These are phyloP conservation scores for Xylota segnis DNA, from an alignment of 2,888 invertebrate species.

Conservation along the genomic window DNA sequence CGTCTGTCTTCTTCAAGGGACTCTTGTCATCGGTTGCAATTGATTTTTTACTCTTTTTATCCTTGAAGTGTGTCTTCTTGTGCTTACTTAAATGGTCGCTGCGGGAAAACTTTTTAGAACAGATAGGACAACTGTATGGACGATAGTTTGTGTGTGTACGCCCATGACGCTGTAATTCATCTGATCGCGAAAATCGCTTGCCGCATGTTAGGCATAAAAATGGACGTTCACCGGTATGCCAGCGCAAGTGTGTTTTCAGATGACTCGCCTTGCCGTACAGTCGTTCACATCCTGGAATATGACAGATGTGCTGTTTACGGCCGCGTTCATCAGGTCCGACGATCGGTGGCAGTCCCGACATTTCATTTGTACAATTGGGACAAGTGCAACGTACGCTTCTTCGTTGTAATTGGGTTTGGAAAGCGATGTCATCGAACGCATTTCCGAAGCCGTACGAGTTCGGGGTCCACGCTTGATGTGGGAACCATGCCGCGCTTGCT, in stretches of 20 bases:
- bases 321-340: conserved; percentile 90
- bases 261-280: conserved; percentile 98
- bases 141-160: conserved; percentile 96
- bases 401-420: conserved; percentile 87
- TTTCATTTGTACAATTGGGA: conserved; percentile 93
- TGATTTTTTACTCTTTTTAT: conserved; percentile 83
- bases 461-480: conserved; percentile 83
- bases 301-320: conserved; percentile 93
- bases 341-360: conserved; percentile 90
- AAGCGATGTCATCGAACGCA: conserved; percentile 83
- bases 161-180: conserved; percentile 94
- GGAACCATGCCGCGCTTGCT: conserved; percentile 82
- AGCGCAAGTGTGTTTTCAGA: conserved; percentile 95
- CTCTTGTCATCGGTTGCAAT: conserved; percentile 81
- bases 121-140: conserved; percentile 93
- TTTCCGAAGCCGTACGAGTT: conserved; percentile 82
- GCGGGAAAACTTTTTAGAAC: conserved; percentile 95
- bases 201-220: conserved; percentile 95
- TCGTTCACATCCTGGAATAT: conserved; percentile 93
- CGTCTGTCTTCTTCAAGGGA: conserved; percentile 72
- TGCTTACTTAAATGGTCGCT: conserved; percentile 98
- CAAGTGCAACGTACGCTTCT: conserved; percentile 91
- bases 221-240: conserved; percentile 97
- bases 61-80: conserved; percentile 91
- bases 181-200: conserved; percentile 95